Evolutionary conservation across 2,888 invertebrate species (phyloP).

Genomic region (Lithophane leautieri): DNA sequence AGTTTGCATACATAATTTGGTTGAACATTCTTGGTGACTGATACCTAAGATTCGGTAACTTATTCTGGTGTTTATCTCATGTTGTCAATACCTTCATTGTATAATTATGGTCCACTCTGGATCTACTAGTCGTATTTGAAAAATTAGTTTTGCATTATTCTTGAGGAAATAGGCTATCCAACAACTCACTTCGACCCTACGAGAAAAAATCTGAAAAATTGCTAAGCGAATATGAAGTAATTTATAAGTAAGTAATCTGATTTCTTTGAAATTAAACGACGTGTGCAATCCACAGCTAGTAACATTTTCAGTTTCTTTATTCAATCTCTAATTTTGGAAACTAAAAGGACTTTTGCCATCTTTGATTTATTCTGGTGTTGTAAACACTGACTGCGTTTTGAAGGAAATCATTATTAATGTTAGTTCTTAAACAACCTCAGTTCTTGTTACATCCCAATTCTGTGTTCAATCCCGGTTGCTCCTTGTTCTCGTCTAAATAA

Average conservation of each 20-base stretch:
- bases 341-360: background rate
- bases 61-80: background rate
- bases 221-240: too few species aligned
- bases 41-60: too few species aligned
- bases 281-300: too few species aligned
- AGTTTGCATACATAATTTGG: slow-evolving; percentile 15
- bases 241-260: too few species aligned
- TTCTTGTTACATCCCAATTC: slow-evolving; percentile 14
- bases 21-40: too few species aligned
- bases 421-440: background rate
- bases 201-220: too few species aligned
- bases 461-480: background rate
- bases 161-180: too few species aligned
- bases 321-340: background rate
- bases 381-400: background rate
- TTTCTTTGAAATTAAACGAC: too few species aligned
- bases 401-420: background rate
- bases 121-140: too few species aligned
- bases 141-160: too few species aligned
- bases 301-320: background rate
- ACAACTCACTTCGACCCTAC: too few species aligned
- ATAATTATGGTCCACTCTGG: too few species aligned
- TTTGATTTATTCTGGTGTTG: background rate
- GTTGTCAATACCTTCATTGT: background rate
- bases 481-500: background rate